Conservation (phyloP, 2,797 vertebrate species). For the Bovichtus diacanthus region DNA sequence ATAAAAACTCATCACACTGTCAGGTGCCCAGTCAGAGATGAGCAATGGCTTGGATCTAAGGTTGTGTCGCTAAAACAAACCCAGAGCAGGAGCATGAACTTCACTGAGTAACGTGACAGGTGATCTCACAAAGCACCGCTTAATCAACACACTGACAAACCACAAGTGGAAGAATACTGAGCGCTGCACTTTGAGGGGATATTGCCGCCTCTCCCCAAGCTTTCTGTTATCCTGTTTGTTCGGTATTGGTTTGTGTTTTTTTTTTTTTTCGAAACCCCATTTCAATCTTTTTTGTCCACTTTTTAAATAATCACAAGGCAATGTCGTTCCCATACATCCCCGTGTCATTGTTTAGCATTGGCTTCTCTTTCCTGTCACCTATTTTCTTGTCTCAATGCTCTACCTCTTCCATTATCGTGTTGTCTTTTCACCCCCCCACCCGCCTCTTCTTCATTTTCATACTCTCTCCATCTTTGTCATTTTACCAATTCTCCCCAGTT, state of each 20-base stretch:
- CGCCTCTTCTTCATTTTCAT: slow-evolving; percentile 38
- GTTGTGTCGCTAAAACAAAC: slow-evolving; percentile 13
- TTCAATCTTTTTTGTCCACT: background rate
- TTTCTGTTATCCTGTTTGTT: slow-evolving; percentile 9
- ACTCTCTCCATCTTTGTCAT: slow-evolving; percentile 52
- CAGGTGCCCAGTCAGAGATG: slow-evolving; percentile 6
- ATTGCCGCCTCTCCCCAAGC: background rate
- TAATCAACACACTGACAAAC: slow-evolving; percentile 39
- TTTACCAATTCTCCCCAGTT: slow-evolving; percentile 36
- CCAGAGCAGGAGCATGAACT: slow-evolving; percentile 10
- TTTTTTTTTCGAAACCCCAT: background rate
- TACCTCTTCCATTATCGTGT: slow-evolving; percentile 27
- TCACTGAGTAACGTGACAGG: slow-evolving; percentile 19
- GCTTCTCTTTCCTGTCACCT: background rate
- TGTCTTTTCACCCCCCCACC: slow-evolving; percentile 1
- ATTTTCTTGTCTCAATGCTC: slow-evolving; percentile 9
- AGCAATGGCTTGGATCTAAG: slow-evolving; percentile 20
- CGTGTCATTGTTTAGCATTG: background rate
- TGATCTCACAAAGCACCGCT: slow-evolving; percentile 24
- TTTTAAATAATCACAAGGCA: background rate
- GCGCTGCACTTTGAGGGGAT: slow-evolving; percentile 19
- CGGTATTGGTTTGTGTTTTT: background rate
- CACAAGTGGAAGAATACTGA: background rate
- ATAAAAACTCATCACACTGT: slow-evolving; percentile 21
- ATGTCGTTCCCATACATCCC: slow-evolving; percentile 4